Conservation (phyloP, 2,113 vertebrate species). For the Orientallactaga bullata region DNA sequence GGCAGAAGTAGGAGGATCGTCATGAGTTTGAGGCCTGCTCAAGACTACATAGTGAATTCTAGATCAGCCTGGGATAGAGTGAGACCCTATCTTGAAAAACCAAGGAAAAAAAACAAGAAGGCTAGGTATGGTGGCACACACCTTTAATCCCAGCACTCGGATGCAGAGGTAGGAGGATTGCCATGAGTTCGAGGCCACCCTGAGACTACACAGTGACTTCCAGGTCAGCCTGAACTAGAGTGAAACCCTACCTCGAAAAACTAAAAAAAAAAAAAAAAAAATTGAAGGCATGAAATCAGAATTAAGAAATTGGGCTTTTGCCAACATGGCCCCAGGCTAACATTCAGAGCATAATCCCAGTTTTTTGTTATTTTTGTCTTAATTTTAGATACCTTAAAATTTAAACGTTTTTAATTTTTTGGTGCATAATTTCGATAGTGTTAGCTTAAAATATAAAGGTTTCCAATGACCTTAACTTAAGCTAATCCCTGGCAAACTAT, state of each 20-base stretch:
- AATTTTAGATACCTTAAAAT: slow-evolving; percentile 67
- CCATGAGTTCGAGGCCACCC: too few species aligned
- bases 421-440: slow-evolving; percentile 63
- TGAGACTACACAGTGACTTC: too few species aligned
- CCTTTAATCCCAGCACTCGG: too few species aligned
- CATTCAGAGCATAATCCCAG: slow-evolving; percentile 47
- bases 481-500: background rate
- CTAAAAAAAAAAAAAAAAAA: too few species aligned
- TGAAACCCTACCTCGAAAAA: too few species aligned
- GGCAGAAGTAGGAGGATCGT: too few species aligned
- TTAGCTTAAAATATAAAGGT: slow-evolving; percentile 58
- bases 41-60: too few species aligned
- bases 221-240: too few species aligned
- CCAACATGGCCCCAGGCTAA: slow-evolving; percentile 19
- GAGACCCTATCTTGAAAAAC: too few species aligned
- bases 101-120: background rate
- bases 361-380: slow-evolving; percentile 57
- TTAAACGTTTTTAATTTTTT: slow-evolving; percentile 66
- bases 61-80: too few species aligned
- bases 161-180: too few species aligned
- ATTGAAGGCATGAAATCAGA: slow-evolving; percentile 34
- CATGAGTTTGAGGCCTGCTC: too few species aligned
- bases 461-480: slow-evolving; percentile 17
- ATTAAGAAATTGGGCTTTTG: slow-evolving; percentile 28
- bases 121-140: background rate